These are phyloP conservation scores for Kuschelorhynchus macadamiae DNA, from an alignment of 2,888 invertebrate species.

Conservation along the genomic window DNA sequence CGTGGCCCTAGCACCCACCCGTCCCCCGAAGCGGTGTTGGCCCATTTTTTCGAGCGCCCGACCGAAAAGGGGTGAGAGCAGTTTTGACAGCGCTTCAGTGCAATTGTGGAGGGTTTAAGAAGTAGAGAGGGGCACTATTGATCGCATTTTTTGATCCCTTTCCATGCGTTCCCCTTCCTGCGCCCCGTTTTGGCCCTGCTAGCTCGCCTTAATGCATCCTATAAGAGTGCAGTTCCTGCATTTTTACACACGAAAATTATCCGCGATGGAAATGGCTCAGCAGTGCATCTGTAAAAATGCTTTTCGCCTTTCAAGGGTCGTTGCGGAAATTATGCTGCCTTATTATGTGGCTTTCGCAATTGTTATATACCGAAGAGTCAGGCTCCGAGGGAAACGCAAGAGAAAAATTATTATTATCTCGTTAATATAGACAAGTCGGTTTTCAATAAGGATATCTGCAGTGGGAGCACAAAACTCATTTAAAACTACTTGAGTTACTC, in stretches of 20 bases:
- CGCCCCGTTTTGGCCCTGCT: constrained; percentile 50
- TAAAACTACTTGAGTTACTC: too few species aligned
- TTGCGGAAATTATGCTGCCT: constrained; percentile 22
- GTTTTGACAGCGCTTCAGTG: constrained; percentile 69
- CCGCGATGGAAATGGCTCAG: constrained; percentile 35
- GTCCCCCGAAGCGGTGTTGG: constrained; percentile 31
- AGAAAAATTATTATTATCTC: too few species aligned
- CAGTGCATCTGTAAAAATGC: constrained; percentile 24
- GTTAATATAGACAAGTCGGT: too few species aligned
- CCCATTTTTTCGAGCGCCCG: constrained; percentile 47
- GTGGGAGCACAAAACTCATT: too few species aligned
- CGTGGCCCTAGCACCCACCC: constrained; percentile 4
- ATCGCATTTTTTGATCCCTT: constrained; percentile 71
- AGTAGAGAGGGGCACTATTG: constrained; percentile 68
- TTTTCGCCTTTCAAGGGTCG: constrained; percentile 15
- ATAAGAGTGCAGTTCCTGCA: constrained; percentile 61
- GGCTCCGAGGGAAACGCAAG: too few species aligned
- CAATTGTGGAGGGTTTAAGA: constrained; percentile 70
- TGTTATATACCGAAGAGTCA: too few species aligned
- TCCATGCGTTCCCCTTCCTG: constrained; percentile 45
- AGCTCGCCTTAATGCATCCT: constrained; percentile 60
- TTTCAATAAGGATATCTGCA: too few species aligned
- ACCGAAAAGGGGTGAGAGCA: constrained; percentile 58
- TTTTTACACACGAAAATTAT: constrained; percentile 60
- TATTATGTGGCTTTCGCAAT: not conserved